Percentiles rank a stretch among this genome's conserved stretches.
phyloP scores from a whole-genome alignment of 2,888 invertebrate species.

The Tolmerus cingulatus region DNA sequence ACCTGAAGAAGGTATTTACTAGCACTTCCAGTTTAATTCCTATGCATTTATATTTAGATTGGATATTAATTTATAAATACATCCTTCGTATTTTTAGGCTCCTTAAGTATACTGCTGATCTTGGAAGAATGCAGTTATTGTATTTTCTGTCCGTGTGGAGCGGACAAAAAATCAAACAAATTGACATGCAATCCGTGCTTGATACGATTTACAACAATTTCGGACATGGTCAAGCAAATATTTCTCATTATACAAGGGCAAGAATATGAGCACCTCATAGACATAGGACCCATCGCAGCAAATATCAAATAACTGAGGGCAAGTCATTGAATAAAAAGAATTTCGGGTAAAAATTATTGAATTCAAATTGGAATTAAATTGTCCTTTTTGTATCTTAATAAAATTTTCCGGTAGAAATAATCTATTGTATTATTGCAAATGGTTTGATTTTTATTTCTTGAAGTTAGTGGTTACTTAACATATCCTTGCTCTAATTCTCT shows the following conservation, averaged over 20 bases:
- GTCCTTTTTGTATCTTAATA: not conserved
- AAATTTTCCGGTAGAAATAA: not conserved
- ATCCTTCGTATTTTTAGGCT: not conserved
- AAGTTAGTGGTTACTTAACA: too few relatives aligned
- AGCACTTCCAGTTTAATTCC: not conserved
- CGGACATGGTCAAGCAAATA: not conserved
- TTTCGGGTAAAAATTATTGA: not conserved
- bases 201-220: not conserved
- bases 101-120: not conserved
- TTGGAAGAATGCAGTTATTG: slow-evolving; percentile 11
- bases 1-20: not conserved
- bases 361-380: not conserved
- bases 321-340: not conserved
- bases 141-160: not conserved
- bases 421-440: not conserved
- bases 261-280: not conserved
- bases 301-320: not conserved
- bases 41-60: not conserved
- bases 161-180: not conserved
- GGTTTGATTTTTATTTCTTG: not conserved
- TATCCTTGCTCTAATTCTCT: too few relatives aligned
- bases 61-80: too few relatives aligned
- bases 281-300: not conserved
- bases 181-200: not conserved
- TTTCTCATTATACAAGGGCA: not conserved